Evolutionary conservation across 2,888 invertebrate genomes (phyloP).

Genomic region (Lycaena phlaeas): DNA sequence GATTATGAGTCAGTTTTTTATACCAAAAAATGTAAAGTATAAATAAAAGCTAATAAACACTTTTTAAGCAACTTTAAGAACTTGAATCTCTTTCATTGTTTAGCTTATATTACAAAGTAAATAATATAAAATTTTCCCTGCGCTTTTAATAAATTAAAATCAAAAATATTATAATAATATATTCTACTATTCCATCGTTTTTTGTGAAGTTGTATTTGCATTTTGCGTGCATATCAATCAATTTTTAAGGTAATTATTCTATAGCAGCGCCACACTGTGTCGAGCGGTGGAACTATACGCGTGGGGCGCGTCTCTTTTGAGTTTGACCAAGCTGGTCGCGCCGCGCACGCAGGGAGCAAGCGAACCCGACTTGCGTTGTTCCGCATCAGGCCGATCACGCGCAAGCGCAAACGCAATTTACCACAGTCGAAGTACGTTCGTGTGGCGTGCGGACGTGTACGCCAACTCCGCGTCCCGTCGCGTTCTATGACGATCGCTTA

Average conservation of each 20-base stretch:
- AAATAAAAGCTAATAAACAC: too few species aligned
- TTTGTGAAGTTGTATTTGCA: too few species aligned
- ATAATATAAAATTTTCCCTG: too few species aligned
- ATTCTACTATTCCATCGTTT: too few species aligned
- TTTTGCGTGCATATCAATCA: too few species aligned
- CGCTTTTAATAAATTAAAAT: too few species aligned
- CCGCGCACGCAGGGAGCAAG: slow-evolving; percentile 28
- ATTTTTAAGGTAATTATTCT: slow-evolving; percentile 24
- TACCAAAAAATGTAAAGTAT: too few species aligned
- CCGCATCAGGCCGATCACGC: slow-evolving; percentile 18
- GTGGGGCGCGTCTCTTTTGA: slow-evolving; percentile 21
- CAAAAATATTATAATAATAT: too few species aligned
- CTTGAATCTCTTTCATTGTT: too few species aligned
- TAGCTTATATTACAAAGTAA: too few species aligned
- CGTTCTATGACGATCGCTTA: slow-evolving; percentile 25
- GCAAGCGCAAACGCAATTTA: slow-evolving; percentile 12
- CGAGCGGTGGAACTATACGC: slow-evolving; percentile 31
- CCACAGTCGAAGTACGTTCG: slow-evolving; percentile 25
- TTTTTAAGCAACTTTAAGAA: too few species aligned
- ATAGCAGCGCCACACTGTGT: slow-evolving; percentile 40
- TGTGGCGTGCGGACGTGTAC: slow-evolving; percentile 25
- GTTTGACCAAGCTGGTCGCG: slow-evolving; percentile 20
- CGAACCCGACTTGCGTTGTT: slow-evolving; percentile 27
- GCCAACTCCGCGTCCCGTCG: slow-evolving; percentile 34
- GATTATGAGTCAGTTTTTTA: too few species aligned